Percentiles rank a stretch among this genome's conserved stretches.
Conservation (phyloP, 2,888 invertebrate genomes). For the Augochlorella aurata region DNA sequence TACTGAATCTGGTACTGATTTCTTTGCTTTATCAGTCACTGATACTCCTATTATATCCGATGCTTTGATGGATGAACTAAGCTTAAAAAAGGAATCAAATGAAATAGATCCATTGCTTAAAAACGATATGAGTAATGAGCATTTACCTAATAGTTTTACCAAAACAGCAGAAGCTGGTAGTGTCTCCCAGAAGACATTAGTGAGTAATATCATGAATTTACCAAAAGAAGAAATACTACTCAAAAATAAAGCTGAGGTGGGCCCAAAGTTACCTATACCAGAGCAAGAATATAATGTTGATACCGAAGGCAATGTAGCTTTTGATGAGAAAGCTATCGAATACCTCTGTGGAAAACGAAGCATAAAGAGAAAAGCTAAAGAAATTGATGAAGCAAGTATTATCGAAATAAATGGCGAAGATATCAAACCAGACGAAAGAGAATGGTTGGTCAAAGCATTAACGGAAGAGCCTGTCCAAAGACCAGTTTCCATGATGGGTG, state of each 20-base stretch:
- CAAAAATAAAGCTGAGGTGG: slow-evolving; percentile 81
- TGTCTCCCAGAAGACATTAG: slow-evolving; percentile 61
- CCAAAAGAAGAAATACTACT: slow-evolving; percentile 81
- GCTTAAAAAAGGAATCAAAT: neutral
- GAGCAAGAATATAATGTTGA: slow-evolving; percentile 81
- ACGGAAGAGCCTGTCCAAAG: slow-evolving; percentile 87
- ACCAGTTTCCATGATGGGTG: slow-evolving; percentile 81
- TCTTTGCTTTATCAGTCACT: slow-evolving; percentile 76
- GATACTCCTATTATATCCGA: neutral
- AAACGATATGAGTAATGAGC: neutral
- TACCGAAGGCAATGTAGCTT: slow-evolving; percentile 77
- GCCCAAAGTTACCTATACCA: slow-evolving; percentile 79
- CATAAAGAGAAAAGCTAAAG: slow-evolving; percentile 82
- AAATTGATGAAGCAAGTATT: slow-evolving; percentile 85
- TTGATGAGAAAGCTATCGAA: slow-evolving; percentile 80
- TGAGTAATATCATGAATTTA: slow-evolving; percentile 84
- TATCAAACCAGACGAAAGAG: slow-evolving; percentile 90
- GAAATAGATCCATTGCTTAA: neutral
- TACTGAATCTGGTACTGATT: slow-evolving; percentile 69
- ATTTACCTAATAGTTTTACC: neutral
- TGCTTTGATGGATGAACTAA: neutral
- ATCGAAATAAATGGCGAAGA: slow-evolving; percentile 93
- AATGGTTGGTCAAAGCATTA: slow-evolving; percentile 91
- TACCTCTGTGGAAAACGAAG: slow-evolving; percentile 80
- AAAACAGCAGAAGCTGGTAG: neutral